Evolutionary conservation across 2,113 vertebrate species (phyloP), one percentile per base, ranked within the genome.

Genomic region (Mastomys natalensis): DNA sequence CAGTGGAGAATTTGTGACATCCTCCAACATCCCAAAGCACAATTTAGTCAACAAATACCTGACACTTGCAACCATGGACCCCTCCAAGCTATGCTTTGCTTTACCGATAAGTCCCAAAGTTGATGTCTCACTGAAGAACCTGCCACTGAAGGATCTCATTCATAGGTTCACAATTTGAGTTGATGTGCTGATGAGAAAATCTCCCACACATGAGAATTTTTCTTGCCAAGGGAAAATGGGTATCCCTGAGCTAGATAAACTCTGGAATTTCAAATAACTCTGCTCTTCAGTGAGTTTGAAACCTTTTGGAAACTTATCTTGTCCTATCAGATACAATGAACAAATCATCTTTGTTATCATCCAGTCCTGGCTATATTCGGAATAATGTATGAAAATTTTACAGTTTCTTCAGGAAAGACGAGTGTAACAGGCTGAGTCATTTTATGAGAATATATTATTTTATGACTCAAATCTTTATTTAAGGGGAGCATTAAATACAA

Each of bases 371-470:
- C 84, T 94, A 58, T 97, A 96, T 97, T 95, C 95, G 53, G 8
- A 87, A 87, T 96, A 87, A 91, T 87, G 97, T 68, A 84, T 97
- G 87, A 94, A 97, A 97, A 96, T 95, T 94, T 74, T 66, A 16
- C 93, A 95, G 24, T 72, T 4, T 45, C 93, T 70, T 9, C 58
- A 70, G 43, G 90, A 97, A 97, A 77, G 43, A 77, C 58, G 78
- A 93, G 16, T 81, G 95, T 85, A 70, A 93, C 90, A 91, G 70
- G 60, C 89, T 97, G 93, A 93, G 91, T 73, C 21, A 53, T 97
- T 97, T 95, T 92, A 94, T 96, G 86, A 95, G 89, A 96, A 76
- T 88, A 62, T 95, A 74, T 96, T 96, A 93, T 97, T 96, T 96
- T 97, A 85, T 95, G 90, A 93, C 68, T 94, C 70, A 95, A 92